phyloP scores from a whole-genome alignment of 2,888 invertebrate species.

The Xestobium rufovillosum region DNA sequence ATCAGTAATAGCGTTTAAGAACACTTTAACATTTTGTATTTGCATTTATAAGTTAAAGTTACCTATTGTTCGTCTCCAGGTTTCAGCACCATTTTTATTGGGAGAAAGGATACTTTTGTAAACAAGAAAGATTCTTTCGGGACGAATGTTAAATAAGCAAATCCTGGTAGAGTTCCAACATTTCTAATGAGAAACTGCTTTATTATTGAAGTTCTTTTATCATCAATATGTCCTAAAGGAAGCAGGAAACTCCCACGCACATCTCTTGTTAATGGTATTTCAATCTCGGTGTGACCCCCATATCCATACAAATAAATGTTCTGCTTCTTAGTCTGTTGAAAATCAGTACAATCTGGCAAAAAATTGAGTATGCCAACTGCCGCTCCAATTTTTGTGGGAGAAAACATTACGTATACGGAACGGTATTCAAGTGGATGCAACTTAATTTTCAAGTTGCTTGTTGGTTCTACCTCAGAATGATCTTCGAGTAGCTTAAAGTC shows the following conservation, averaged over 20 bases:
- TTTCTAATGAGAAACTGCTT: slow-evolving; percentile 49
- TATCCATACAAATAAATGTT: slow-evolving; percentile 50
- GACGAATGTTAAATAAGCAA: slow-evolving; percentile 37
- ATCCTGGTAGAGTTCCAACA: slow-evolving; percentile 49
- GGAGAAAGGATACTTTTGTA: slow-evolving; percentile 31
- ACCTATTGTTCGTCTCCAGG: slow-evolving; percentile 32
- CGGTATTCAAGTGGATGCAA: slow-evolving; percentile 53
- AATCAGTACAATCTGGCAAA: slow-evolving; percentile 39
- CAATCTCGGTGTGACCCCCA: slow-evolving; percentile 50
- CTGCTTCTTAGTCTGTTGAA: slow-evolving; percentile 32
- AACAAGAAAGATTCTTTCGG: slow-evolving; percentile 30
- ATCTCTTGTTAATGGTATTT: too few species aligned
- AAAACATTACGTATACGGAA: slow-evolving; percentile 47
- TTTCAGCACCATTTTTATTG: slow-evolving; percentile 31
- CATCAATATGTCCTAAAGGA: too few species aligned
- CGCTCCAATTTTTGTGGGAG: slow-evolving; percentile 49
- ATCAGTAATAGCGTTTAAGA: slow-evolving; percentile 28
- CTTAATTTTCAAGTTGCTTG: slow-evolving; percentile 37
- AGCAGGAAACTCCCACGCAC: too few species aligned
- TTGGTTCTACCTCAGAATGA: slow-evolving; percentile 34
- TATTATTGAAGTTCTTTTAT: too few species aligned
- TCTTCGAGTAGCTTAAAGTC: slow-evolving; percentile 43
- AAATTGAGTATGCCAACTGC: slow-evolving; percentile 50
- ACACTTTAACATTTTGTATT: slow-evolving; percentile 32
- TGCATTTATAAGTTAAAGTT: slow-evolving; percentile 32